phyloP scores from a whole-genome alignment of 2,113 vertebrate genomes.

The Onychorhynchus coronatus region DNA sequence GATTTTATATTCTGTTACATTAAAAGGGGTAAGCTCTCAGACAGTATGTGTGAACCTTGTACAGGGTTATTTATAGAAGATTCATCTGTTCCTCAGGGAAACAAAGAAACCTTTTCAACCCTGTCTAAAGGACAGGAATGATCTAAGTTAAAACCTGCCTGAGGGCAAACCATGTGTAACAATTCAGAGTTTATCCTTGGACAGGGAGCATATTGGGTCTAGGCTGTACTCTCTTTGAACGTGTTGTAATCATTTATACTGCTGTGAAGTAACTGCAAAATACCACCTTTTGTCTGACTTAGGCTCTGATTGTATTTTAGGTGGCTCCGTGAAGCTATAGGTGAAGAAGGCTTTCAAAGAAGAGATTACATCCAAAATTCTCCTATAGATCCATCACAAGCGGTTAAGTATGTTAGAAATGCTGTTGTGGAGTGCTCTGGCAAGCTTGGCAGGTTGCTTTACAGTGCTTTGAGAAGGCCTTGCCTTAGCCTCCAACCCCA shows the following conservation, averaged over 20 bases:
- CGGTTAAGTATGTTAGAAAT: background rate
- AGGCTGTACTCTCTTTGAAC: background rate
- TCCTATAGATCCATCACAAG: background rate
- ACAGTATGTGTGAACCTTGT: background rate
- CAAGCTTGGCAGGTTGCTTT: background rate
- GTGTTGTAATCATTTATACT: background rate
- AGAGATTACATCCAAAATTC: background rate
- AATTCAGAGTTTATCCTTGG: conserved; percentile 27
- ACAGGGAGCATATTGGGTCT: background rate
- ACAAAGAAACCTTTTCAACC: conserved; percentile 45
- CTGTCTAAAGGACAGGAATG: conserved; percentile 1
- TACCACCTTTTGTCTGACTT: background rate
- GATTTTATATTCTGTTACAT: background rate
- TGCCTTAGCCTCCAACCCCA: background rate
- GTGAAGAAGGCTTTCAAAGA: background rate
- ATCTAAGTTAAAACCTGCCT: conserved; percentile 23
- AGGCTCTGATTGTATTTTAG: background rate
- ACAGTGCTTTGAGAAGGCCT: background rate
- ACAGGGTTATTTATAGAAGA: conserved; percentile 5
- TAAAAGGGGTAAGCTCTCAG: background rate
- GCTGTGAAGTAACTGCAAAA: background rate
- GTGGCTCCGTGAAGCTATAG: accelerated
- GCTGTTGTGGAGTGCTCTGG: background rate
- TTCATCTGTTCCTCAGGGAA: background rate
- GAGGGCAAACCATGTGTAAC: background rate